Evolutionary conservation across 2,113 vertebrate genomes (phyloP).

Genomic region (Ardeotis arabs): DNA sequence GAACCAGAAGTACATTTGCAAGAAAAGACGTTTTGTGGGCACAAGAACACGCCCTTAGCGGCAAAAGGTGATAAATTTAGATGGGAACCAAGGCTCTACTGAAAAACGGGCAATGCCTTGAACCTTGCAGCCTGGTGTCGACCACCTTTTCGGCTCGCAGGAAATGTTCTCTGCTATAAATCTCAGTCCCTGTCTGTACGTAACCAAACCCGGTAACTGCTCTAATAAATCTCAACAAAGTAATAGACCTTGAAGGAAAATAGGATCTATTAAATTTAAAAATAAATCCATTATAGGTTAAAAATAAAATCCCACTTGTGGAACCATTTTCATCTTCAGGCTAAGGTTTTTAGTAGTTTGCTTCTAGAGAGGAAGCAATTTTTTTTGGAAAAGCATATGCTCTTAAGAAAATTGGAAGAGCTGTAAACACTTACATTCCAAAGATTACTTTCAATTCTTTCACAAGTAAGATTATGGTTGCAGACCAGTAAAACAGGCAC

Average conservation of each 20-base stretch:
- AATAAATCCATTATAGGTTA: neutral
- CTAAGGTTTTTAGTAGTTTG: neutral
- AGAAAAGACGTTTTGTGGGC: neutral
- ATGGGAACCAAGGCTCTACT: neutral
- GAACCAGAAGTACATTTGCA: conserved; percentile 37
- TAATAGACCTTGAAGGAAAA: neutral
- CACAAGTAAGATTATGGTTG: neutral
- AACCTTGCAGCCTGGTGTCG: accelerated
- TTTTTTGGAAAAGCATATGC: neutral
- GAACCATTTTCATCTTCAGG: neutral
- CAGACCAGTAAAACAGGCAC: neutral
- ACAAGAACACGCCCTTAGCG: neutral
- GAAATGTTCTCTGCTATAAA: neutral
- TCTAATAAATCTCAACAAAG: neutral
- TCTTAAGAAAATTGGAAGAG: neutral
- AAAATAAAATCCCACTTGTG: neutral
- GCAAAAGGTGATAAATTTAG: conserved; percentile 1
- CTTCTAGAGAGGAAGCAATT: neutral
- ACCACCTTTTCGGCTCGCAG: neutral
- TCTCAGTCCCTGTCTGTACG: neutral
- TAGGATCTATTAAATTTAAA: neutral
- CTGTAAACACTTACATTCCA: neutral
- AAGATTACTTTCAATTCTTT: neutral
- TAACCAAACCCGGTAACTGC: neutral
- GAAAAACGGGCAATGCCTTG: neutral